phyloP scores from a whole-genome alignment of 2,888 invertebrate species.

The Spilosoma lubricipeda region DNA sequence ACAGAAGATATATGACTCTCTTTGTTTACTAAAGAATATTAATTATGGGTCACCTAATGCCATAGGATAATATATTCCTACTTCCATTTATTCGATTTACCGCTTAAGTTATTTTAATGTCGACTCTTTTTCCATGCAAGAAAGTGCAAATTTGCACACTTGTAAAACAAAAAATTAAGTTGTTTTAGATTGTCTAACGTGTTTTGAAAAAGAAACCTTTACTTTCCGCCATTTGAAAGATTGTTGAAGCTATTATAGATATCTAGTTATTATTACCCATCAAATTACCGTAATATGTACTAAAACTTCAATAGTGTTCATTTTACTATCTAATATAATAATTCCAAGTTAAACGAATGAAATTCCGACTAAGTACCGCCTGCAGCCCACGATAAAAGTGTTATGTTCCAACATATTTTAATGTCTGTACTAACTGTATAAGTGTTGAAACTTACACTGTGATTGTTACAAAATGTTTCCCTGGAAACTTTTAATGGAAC shows the following conservation, averaged over 20 bases:
- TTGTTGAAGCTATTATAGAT: no score
- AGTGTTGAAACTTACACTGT: conserved; percentile 24
- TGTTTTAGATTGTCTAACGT: no score
- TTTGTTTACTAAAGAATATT: conserved; percentile 46
- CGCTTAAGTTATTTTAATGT: not conserved
- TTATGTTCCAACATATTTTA: conserved; percentile 56
- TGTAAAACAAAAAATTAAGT: not conserved
- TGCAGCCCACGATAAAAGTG: conserved; percentile 67
- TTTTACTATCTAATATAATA: conserved; percentile 27
- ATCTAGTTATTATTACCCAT: not conserved
- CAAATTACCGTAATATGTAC: not conserved
- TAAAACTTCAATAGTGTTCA: not conserved
- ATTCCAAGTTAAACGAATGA: conserved; percentile 21
- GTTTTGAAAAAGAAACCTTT: no score
- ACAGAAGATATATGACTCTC: conserved; percentile 37
- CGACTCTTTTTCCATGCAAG: not conserved
- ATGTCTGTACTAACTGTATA: conserved; percentile 29
- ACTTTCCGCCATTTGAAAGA: not conserved
- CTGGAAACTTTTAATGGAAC: conserved; percentile 21
- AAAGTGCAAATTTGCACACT: not conserved
- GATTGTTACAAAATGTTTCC: conserved; percentile 23
- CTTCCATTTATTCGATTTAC: not conserved
- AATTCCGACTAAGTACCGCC: conserved; percentile 56
- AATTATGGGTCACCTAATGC: conserved; percentile 38
- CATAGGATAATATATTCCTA: not conserved